phyloP scores from a whole-genome alignment of 2,888 invertebrate species.

The Ormyrus rosae region DNA sequence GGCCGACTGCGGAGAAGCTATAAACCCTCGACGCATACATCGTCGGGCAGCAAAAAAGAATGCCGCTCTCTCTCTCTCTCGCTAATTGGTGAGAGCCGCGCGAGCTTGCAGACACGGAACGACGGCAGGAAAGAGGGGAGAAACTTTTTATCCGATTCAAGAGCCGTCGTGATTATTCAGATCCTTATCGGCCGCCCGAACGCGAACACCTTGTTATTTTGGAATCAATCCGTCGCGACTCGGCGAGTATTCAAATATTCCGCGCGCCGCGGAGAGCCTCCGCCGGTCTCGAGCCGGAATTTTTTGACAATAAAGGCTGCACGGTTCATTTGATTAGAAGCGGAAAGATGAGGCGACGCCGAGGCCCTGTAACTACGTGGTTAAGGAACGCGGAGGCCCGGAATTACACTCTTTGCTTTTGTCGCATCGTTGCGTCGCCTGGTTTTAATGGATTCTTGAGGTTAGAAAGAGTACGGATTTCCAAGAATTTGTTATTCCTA shows the following conservation, averaged over 20 bases:
- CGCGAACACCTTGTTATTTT: conserved; percentile 48
- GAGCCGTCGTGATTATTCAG: conserved; percentile 69
- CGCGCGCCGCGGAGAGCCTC: not conserved
- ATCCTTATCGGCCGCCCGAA: conserved; percentile 57
- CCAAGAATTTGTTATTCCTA: too few species aligned
- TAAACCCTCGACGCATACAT: too few species aligned
- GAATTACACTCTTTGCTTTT: too few species aligned
- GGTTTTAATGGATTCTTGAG: too few species aligned
- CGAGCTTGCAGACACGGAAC: not conserved
- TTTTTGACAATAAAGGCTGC: not conserved
- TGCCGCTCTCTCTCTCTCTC: not conserved
- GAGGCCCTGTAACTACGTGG: too few species aligned
- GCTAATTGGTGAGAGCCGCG: conserved; percentile 29
- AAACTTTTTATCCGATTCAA: conserved; percentile 67
- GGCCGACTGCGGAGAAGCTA: too few species aligned
- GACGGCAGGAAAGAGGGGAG: not conserved
- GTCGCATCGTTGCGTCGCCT: too few species aligned
- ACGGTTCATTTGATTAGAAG: conserved; percentile 12
- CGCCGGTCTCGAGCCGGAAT: too few species aligned
- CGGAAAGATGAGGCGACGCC: too few species aligned
- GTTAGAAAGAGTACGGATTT: too few species aligned
- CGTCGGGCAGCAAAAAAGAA: too few species aligned
- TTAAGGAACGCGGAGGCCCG: too few species aligned
- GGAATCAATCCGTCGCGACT: conserved; percentile 32
- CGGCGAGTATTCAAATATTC: conserved; percentile 24